These are phyloP conservation scores for Drosophila kanapiae DNA, from an alignment of 1,140 invertebrate genomes.

Conservation along the genomic window DNA sequence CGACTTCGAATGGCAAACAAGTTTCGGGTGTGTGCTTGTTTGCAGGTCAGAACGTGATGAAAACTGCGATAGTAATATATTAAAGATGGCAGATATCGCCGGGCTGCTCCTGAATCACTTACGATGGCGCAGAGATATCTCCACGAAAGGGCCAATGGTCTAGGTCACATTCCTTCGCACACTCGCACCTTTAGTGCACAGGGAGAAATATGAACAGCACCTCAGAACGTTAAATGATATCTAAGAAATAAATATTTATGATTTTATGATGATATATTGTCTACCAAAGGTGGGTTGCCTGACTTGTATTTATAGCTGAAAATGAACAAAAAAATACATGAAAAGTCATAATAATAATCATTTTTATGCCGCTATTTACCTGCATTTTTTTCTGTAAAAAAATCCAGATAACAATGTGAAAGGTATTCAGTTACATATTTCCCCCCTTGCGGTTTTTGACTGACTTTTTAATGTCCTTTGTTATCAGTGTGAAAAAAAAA, in stretches of 20 bases:
- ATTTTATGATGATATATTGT: too few relatives aligned
- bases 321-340: too few relatives aligned
- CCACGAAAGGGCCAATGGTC: constrained; percentile 5
- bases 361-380: too few relatives aligned
- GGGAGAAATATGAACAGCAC: not conserved
- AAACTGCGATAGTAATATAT: constrained; percentile 55
- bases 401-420: not conserved
- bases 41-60: constrained; percentile 53
- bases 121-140: constrained; percentile 12
- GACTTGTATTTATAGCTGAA: too few relatives aligned
- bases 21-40: constrained; percentile 35
- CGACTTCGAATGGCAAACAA: constrained; percentile 59
- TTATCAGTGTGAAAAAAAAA: not conserved
- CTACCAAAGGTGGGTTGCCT: too few relatives aligned
- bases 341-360: too few relatives aligned
- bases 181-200: not conserved
- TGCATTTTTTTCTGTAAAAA: too few relatives aligned
- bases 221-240: too few relatives aligned
- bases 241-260: too few relatives aligned
- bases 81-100: constrained; percentile 43
- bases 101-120: constrained; percentile 14
- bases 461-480: not conserved
- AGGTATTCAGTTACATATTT: not conserved
- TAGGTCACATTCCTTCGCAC: not conserved
- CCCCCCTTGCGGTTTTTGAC: not conserved